Evolutionary conservation across 2,797 vertebrate species (phyloP).

Genomic region (Mustela erminea): DNA sequence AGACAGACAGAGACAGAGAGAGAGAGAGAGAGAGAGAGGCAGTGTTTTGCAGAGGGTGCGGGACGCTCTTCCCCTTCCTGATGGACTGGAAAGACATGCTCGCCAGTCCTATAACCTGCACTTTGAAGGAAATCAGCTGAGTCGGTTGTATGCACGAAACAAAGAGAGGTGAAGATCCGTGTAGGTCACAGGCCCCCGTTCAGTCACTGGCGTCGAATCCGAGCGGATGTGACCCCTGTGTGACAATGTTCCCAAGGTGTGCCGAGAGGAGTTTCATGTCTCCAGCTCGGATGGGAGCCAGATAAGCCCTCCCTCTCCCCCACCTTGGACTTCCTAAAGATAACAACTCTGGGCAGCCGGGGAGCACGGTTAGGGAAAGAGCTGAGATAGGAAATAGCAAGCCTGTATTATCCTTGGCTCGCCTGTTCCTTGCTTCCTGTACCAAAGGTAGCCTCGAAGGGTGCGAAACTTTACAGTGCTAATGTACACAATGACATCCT

Average conservation of each 20-base stretch:
- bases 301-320: constrained; percentile 89
- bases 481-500: constrained; percentile 93
- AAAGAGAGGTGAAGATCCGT: constrained; percentile 86
- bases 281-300: constrained; percentile 95
- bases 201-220: constrained; percentile 70
- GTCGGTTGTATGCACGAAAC: constrained; percentile 83
- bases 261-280: constrained; percentile 90
- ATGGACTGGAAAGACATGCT: constrained; percentile 49
- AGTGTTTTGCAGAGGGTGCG: neutral
- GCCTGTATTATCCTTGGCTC: constrained; percentile 93
- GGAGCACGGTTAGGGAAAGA: constrained; percentile 88
- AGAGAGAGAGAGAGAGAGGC: neutral
- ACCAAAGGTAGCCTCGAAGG: constrained; percentile 88
- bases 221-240: constrained; percentile 93
- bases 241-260: constrained; percentile 91
- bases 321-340: constrained; percentile 96
- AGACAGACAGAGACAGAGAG: constrained; percentile 4
- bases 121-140: constrained; percentile 85
- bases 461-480: constrained; percentile 86
- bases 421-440: constrained; percentile 86
- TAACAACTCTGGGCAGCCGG: constrained; percentile 91
- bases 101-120: constrained; percentile 70
- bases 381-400: constrained; percentile 89
- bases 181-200: constrained; percentile 78
- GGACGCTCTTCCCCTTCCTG: constrained; percentile 47